Evolutionary conservation across 2,797 vertebrate species (phyloP), one percentile per base, ranked within the genome.

Genomic region (Pseudotriccus pelzelni): DNA sequence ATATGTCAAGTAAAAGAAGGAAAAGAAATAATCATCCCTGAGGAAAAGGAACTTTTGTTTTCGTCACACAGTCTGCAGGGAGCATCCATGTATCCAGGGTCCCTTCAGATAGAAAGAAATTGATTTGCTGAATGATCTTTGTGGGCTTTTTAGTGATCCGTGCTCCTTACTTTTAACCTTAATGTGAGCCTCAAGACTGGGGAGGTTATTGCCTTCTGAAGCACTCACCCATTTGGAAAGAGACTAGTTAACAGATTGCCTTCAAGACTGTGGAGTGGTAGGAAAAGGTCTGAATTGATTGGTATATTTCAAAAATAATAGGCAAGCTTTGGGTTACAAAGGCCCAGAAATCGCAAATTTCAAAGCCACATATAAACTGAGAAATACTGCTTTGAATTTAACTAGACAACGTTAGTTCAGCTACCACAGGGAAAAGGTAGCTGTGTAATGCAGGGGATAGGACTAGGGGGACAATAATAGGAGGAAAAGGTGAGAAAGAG

Each of bases 341-440:
- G 30, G 24, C 32, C 27, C 9, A 81, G 50, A 82, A 88, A 55
- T 8, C 0, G 1, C 62, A 70, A 50, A 83, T 53, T 76, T 81
- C 43, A 73, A 74, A 85, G 67, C 23, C 36, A 79, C 58, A 44
- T 58, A 34, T 22, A 75, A 78, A 6, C 17, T 53, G 69, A 68
- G 50, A 78, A 72, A 74, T 66, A 78, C 4, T n/a, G 47, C 34
- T 84, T 86, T 68, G 55, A 74, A 74, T 74, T 91, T 80, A 75
- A 69, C 59, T 63, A 68, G 47, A 23, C 19, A 63, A 10, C 10
- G 13, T 63, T 70, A 49, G 25, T 66, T 81, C 55, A 92, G 44
- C 9, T 30, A 62, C 37, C 17, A 55, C 75, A 87, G n/a, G 19
- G 53, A 66, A 83, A 69, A 80, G 0, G 12, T 24, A 81, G 12